Percentiles rank a stretch among this genome's conserved stretches.
Evolutionary conservation across 2,888 invertebrate species (phyloP).

Genomic region (Thysanoteuthis rhombus): DNA sequence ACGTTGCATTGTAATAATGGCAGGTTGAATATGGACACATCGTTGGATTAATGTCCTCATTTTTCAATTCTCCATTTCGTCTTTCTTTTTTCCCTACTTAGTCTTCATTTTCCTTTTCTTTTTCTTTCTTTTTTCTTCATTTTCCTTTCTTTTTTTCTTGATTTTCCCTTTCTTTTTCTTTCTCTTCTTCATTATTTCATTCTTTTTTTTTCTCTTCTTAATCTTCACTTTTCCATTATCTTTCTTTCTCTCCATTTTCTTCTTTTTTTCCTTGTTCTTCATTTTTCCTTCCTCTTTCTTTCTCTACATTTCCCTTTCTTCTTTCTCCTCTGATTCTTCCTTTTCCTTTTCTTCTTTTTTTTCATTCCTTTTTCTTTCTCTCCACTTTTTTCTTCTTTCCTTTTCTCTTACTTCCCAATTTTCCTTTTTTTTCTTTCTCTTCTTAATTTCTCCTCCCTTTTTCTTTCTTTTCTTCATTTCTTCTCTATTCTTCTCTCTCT

Average conservation of each 20-base stretch:
- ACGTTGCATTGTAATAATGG: too few species aligned
- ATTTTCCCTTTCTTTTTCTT: too few species aligned
- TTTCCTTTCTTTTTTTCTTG: too few species aligned
- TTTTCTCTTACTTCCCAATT: neutral
- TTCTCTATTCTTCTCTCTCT: too few species aligned
- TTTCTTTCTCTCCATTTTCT: neutral
- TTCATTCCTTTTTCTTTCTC: neutral
- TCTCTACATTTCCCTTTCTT: neutral
- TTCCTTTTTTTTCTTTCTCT: neutral
- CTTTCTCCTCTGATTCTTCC: neutral
- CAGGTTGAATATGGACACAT: too few species aligned
- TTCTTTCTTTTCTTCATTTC: too few species aligned
- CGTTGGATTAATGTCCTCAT: too few species aligned
- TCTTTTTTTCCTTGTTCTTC: neutral
- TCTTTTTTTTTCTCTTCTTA: neutral
- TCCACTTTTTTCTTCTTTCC: neutral
- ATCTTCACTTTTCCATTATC: neutral
- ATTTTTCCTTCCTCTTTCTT: neutral
- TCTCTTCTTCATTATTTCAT: too few species aligned
- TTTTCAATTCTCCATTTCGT: too few species aligned
- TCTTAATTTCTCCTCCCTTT: neutral
- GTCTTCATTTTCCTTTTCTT: too few species aligned
- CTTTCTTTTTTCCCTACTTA: too few species aligned
- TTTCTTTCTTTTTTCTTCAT: too few species aligned
- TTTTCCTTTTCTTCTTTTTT: neutral